Percentiles rank a stretch among this genome's conserved stretches.
These are phyloP conservation scores for Oxytorus armatus DNA, from an alignment of 2,888 invertebrate genomes.

Conservation along the genomic window DNA sequence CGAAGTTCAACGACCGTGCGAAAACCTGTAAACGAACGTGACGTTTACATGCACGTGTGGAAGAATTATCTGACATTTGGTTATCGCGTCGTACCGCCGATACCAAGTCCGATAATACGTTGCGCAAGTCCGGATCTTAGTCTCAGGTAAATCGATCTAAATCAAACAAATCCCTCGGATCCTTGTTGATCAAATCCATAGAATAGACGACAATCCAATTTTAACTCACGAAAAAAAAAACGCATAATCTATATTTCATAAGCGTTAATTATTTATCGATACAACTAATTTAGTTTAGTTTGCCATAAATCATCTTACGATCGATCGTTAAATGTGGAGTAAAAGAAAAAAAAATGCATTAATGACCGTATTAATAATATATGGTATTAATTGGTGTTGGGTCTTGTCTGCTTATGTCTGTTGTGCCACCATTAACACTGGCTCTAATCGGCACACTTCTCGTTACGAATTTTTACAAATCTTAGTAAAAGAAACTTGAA, in stretches of 20 bases:
- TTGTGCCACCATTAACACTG: conserved; percentile 71
- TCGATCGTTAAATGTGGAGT: conserved; percentile 53
- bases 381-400: conserved; percentile 80
- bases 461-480: conserved; percentile 23
- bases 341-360: conserved; percentile 50
- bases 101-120: conserved; percentile 93
- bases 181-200: conserved; percentile 18
- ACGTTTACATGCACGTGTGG: conserved; percentile 98
- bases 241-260: not conserved
- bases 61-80: conserved; percentile 98
- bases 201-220: conserved; percentile 36
- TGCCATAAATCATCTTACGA: conserved; percentile 53
- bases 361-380: conserved; percentile 68
- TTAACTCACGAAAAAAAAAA: conserved; percentile 9
- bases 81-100: conserved; percentile 97
- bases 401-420: conserved; percentile 78
- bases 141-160: conserved; percentile 88
- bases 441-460: conserved; percentile 64
- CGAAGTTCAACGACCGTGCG: conserved; percentile 94
- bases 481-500: conserved; percentile 13
- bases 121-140: conserved; percentile 97
- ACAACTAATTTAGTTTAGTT: conserved; percentile 53
- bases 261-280: conserved; percentile 47
- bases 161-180: conserved; percentile 7
- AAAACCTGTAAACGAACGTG: conserved; percentile 96